phyloP scores from a whole-genome alignment of 2,888 invertebrate species.

The Microchrysa polita region DNA sequence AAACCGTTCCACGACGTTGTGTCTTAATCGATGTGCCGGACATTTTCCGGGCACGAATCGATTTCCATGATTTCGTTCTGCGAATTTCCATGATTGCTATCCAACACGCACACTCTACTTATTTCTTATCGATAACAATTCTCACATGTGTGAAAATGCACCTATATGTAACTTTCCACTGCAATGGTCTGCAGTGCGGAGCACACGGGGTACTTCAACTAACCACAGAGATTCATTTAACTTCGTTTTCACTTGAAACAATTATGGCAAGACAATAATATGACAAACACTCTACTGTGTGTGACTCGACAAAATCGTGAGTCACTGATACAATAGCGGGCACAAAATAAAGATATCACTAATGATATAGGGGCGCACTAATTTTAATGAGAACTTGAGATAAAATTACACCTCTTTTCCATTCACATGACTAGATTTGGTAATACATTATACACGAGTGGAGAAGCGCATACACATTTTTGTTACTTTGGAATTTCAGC shows the following conservation, averaged over 20 bases:
- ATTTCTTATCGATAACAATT: slow-evolving; percentile 6
- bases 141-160: neutral
- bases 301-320: neutral
- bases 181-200: neutral
- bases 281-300: neutral
- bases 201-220: neutral
- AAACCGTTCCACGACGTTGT: slow-evolving; percentile 55
- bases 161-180: neutral
- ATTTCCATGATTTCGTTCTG: slow-evolving; percentile 57
- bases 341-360: slow-evolving; percentile 1
- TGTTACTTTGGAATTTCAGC: neutral
- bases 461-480: neutral
- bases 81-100: slow-evolving; percentile 55
- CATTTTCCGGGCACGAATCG: slow-evolving; percentile 56
- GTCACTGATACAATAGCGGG: neutral
- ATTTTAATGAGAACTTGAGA: neutral
- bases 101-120: no score
- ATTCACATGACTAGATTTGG: slow-evolving; percentile 21
- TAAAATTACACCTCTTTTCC: slow-evolving; percentile 9
- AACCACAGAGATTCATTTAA: no score
- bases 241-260: neutral
- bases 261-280: no score
- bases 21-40: slow-evolving; percentile 56
- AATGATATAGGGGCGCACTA: neutral
- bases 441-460: no score